phyloP scores from a whole-genome alignment of 2,888 invertebrate species.

The Plebejus argus region DNA sequence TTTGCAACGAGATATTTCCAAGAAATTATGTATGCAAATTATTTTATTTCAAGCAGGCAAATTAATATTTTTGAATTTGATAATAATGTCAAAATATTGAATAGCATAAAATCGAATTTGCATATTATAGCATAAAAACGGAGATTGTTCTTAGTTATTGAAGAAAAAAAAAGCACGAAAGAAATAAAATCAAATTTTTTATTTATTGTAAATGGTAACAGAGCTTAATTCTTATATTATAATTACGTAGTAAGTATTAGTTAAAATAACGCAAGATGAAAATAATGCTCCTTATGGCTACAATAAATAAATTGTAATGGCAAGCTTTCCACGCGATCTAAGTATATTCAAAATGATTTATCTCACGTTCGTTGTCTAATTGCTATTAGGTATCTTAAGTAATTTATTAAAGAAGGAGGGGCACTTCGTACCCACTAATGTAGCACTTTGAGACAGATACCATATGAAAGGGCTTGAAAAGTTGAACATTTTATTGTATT shows the following conservation, averaged over 20 bases:
- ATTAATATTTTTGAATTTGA: neutral
- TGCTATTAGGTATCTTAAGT: neutral
- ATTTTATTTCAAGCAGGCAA: neutral
- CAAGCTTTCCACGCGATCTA: conserved; percentile 43
- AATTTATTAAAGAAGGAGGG: no score
- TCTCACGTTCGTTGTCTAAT: neutral
- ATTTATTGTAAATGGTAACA: conserved; percentile 59
- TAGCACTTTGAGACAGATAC: no score
- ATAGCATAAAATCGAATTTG: neutral
- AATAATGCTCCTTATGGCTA: conserved; percentile 50
- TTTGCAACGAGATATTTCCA: neutral
- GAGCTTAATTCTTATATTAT: conserved; percentile 49
- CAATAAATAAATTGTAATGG: conserved; percentile 64
- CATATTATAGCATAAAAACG: no score
- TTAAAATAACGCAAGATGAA: conserved; percentile 45
- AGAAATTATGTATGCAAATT: neutral
- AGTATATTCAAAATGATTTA: conserved; percentile 19
- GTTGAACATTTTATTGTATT: no score
- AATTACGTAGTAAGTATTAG: conserved; percentile 36
- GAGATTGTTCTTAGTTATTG: neutral
- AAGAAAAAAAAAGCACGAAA: conserved; percentile 1
- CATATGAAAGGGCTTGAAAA: no score
- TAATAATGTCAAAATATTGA: neutral
- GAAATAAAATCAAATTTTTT: conserved; percentile 39
- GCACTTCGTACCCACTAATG: no score